Conservation (phyloP, 2,888 invertebrate genomes). For the Scrobipalpa costella region DNA sequence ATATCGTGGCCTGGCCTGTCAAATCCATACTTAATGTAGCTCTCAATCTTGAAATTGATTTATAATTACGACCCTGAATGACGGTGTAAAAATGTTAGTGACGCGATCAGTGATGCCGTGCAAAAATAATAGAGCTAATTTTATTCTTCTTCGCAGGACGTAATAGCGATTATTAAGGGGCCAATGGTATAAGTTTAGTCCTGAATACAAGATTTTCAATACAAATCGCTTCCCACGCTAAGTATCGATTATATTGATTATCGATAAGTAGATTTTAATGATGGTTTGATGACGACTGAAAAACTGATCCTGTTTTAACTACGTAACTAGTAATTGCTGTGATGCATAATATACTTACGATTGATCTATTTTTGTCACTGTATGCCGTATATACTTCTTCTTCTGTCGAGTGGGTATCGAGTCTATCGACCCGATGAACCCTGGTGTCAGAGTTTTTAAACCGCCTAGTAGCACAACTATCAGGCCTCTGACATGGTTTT, state of each 20-base stretch:
- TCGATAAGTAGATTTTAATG: slow-evolving; percentile 2
- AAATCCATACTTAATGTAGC: too few relatives aligned
- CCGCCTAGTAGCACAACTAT: too few relatives aligned
- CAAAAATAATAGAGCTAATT: background rate
- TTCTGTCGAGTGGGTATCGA: too few relatives aligned
- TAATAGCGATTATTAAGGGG: slow-evolving; percentile 3
- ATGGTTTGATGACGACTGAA: background rate
- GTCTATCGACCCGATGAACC: too few relatives aligned
- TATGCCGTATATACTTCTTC: too few relatives aligned
- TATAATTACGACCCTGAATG: too few relatives aligned
- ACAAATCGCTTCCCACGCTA: slow-evolving; percentile 13
- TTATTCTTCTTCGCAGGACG: background rate
- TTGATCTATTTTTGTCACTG: too few relatives aligned
- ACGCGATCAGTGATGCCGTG: background rate
- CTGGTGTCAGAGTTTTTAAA: too few relatives aligned
- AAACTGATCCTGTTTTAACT: slow-evolving; percentile 2
- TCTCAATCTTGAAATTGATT: too few relatives aligned
- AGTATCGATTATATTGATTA: slow-evolving; percentile 15
- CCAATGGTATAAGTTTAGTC: background rate
- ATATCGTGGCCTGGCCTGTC: too few relatives aligned
- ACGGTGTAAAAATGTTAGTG: too few relatives aligned
- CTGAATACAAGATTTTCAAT: slow-evolving; percentile 2
- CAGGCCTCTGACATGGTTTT: too few relatives aligned
- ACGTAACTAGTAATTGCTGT: slow-evolving; percentile 1
- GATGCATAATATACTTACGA: background rate